These are phyloP conservation scores for Platyscelio sp. DNA, from an alignment of 2,888 invertebrate genomes.

Conservation along the genomic window DNA sequence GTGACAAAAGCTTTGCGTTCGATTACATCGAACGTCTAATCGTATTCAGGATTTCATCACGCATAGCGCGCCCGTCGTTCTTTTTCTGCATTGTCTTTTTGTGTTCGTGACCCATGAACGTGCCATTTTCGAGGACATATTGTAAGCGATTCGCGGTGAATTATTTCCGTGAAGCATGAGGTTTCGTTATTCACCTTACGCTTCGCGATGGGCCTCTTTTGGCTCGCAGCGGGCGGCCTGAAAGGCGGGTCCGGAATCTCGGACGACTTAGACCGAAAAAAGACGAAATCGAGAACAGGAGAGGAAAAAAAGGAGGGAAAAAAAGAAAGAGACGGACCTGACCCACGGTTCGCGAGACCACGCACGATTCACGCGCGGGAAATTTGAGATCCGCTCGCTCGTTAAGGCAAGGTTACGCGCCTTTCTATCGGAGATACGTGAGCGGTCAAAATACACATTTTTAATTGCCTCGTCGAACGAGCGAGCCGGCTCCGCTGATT, in stretches of 20 bases:
- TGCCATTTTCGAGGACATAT: conserved; percentile 61
- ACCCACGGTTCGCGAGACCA: conserved; percentile 49
- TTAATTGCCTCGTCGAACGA: conserved; percentile 19
- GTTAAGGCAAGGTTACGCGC: too few species aligned
- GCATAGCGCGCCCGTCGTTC: conserved; percentile 29
- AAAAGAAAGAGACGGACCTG: conserved; percentile 33
- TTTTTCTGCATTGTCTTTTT: conserved; percentile 37
- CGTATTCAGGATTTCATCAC: conserved; percentile 62
- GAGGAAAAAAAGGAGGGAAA: too few species aligned
- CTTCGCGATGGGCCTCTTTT: conserved; percentile 59
- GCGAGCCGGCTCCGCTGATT: not conserved
- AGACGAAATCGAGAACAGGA: too few species aligned
- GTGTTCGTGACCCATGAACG: conserved; percentile 55
- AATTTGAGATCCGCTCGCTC: conserved; percentile 53
- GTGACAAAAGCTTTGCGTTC: conserved; percentile 55
- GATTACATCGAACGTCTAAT: conserved; percentile 53
- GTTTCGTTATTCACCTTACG: conserved; percentile 57
- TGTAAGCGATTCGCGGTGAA: conserved; percentile 64
- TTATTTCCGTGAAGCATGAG: conserved; percentile 64
- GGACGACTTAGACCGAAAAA: conserved; percentile 59
- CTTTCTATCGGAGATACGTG: too few species aligned
- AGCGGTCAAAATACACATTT: too few species aligned
- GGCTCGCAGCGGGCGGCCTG: conserved; percentile 62
- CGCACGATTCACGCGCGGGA: conserved; percentile 62
- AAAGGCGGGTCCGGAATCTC: conserved; percentile 63